Base-by-base conservation (phyloP, 2,888 invertebrate genomes). In the Mayetiola destructor region DNA sequence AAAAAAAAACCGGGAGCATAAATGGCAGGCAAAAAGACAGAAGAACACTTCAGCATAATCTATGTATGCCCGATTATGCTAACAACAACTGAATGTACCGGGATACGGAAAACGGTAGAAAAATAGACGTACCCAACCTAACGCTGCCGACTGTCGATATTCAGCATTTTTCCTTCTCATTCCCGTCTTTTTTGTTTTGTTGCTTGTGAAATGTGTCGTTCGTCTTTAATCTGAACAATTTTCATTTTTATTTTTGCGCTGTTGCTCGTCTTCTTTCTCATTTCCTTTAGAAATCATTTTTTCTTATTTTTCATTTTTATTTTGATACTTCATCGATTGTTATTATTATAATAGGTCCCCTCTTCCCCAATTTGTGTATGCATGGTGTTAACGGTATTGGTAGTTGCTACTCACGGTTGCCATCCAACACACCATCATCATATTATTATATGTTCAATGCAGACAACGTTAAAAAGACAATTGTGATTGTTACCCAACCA, bases 131-230 rank as follows among this genome's bases (percentile, higher is more conserved):
- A 14, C 48, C 48, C 48, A 48, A 27, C 20, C 23, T 48, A n/a
- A 48, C n/a, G 27, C 48, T 48, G 48, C 27, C 48, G 27, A 48
- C 48, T 48, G 48, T 48, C 48, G 27, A 48, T 48, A 27, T 48
- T 23, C 48, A 48, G 48, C n/a, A n/a, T n/a, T n/a, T n/a, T n/a
- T n/a, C n/a, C n/a, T n/a, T n/a, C n/a, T n/a, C n/a, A n/a, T 48
- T 48, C 23, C 42, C 48, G 48, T 48, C 27, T 48, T 48, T 48
- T 48, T 16, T 4, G 6, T 27, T 9, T 27, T 27, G 27, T n/a
- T 18, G 20, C 16, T 10, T 5, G 37, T 37, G 14, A 12, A 20
- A 20, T 39, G 16, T 9, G 2, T 12, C 12, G 32, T 12, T 32
- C 32, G 12, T 32, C 32, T 32, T 32, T n/a, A n/a, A n/a, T 32